Evolutionary conservation across 2,888 invertebrate species (phyloP).

Genomic region (Drosophila paracracens): DNA sequence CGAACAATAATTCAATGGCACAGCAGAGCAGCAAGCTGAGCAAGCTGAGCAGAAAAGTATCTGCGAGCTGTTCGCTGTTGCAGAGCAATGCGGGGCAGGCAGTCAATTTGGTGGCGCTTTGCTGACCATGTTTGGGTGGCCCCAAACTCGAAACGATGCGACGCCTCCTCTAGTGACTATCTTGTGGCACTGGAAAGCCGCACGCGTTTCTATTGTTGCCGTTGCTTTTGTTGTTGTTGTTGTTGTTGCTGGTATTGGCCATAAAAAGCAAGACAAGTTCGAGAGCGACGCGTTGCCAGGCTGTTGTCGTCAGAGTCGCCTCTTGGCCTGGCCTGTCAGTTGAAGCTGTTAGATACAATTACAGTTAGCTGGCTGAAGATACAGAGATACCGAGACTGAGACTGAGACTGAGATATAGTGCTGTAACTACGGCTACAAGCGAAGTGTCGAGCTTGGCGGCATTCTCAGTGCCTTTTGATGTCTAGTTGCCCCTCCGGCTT

Average conservation of each 20-base stretch:
- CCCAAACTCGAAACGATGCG: slow-evolving; percentile 36
- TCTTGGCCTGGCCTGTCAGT: slow-evolving; percentile 62
- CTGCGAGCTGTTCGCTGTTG: slow-evolving; percentile 26
- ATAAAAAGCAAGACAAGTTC: slow-evolving; percentile 78
- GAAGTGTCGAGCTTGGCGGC: slow-evolving; percentile 58
- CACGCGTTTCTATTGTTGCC: slow-evolving; percentile 59
- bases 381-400: slow-evolving; percentile 7
- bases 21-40: slow-evolving; percentile 18
- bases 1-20: slow-evolving; percentile 76
- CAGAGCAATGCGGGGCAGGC: slow-evolving; percentile 10
- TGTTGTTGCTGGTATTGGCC: slow-evolving; percentile 51
- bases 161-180: slow-evolving; percentile 47
- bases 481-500: slow-evolving; percentile 48
- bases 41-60: slow-evolving; percentile 30
- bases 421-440: slow-evolving; percentile 32
- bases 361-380: slow-evolving; percentile 70
- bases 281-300: slow-evolving; percentile 73
- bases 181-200: slow-evolving; percentile 32
- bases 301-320: slow-evolving; percentile 48
- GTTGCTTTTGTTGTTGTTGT: slow-evolving; percentile 5
- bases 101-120: slow-evolving; percentile 72
- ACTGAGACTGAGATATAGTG: slow-evolving; percentile 1
- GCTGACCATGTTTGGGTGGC: slow-evolving; percentile 79
- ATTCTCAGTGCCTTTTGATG: slow-evolving; percentile 63
- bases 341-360: slow-evolving; percentile 78